These are phyloP conservation scores for Erebia palarica DNA, from an alignment of 2,888 invertebrate species.

Conservation along the genomic window DNA sequence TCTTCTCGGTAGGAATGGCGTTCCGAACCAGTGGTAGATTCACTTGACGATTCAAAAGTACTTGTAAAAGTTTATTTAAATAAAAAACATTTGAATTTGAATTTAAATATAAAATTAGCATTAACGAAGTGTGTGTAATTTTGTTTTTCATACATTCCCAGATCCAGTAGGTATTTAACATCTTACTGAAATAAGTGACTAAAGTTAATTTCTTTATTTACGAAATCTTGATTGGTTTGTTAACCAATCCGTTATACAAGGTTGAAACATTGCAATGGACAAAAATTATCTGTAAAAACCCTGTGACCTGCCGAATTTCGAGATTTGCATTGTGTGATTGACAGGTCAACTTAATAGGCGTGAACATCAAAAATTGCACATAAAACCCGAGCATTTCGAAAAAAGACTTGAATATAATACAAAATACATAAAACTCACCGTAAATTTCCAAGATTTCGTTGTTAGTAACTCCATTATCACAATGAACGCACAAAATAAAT, in stretches of 20 bases:
- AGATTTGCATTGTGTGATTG: conserved; percentile 31
- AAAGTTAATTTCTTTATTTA: neutral
- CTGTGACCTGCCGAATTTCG: neutral
- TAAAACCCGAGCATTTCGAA: neutral
- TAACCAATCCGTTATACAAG: neutral
- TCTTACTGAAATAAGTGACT: neutral
- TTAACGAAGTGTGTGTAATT: too few relatives aligned
- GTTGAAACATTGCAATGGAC: neutral
- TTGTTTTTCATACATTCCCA: neutral
- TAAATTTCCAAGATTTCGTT: conserved; percentile 78
- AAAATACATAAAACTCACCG: conserved; percentile 59
- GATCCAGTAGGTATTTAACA: neutral
- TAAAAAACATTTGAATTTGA: too few relatives aligned
- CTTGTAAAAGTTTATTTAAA: too few relatives aligned
- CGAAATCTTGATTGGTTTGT: neutral
- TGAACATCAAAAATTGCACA: conserved; percentile 19
- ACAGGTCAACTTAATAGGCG: conserved; percentile 35
- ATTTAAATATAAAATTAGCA: too few relatives aligned
- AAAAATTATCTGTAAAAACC: neutral
- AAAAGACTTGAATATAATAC: neutral
- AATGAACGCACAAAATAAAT: conserved; percentile 82
- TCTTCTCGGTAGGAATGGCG: too few relatives aligned
- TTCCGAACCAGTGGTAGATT: too few relatives aligned
- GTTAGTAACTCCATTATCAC: conserved; percentile 78
- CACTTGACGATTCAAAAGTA: too few relatives aligned